Evolutionary conservation across 2,113 vertebrate species (phyloP).

Genomic region (Chloropsis hardwickii): DNA sequence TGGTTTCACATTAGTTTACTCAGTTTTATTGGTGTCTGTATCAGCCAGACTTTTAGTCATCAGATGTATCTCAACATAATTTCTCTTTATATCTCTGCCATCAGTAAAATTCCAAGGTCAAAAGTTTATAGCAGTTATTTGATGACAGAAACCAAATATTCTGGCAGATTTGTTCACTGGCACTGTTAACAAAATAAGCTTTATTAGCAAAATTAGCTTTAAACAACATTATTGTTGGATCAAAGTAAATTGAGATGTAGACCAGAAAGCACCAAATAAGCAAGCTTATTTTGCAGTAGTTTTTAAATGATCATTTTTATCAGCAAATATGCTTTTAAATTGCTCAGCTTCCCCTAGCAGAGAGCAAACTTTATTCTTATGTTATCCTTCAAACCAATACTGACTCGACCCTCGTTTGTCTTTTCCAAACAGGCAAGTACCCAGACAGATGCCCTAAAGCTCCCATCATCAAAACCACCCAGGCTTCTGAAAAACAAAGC

Average conservation of each 20-base stretch:
- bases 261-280: neutral
- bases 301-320: neutral
- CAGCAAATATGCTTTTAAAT: neutral
- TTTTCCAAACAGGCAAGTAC: slow-evolving; percentile 79
- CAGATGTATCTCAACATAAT: neutral
- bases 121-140: neutral
- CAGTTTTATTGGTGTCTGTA: neutral
- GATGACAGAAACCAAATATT: neutral
- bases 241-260: neutral
- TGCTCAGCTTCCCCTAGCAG: neutral
- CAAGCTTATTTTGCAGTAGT: neutral
- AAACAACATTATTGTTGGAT: neutral
- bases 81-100: neutral
- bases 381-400: neutral
- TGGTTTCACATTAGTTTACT: neutral
- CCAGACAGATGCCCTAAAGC: slow-evolving; percentile 84
- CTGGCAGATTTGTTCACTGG: neutral
- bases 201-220: neutral
- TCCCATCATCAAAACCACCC: slow-evolving; percentile 75
- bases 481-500: slow-evolving; percentile 95
- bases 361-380: neutral
- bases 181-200: neutral
- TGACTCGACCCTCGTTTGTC: neutral
- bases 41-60: neutral
- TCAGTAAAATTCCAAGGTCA: neutral